A percentile compares a stretch with the other conserved stretches of the same genome.
phyloP scores from a whole-genome alignment of 2,888 invertebrate genomes.

The Platypus cylindrus region DNA sequence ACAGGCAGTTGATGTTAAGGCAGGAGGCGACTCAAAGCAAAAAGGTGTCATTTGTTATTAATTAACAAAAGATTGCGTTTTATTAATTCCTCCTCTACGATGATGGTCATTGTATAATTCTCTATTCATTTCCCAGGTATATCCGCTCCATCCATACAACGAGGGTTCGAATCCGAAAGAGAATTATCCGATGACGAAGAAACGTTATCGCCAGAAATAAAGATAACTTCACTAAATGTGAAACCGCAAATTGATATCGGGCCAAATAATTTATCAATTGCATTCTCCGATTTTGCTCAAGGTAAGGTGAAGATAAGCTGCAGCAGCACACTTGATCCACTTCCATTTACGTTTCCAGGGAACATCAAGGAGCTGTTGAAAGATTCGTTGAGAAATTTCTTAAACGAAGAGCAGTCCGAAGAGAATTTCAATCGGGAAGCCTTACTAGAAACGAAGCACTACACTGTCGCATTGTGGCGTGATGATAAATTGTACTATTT shows the following conservation, averaged over 20 bases:
- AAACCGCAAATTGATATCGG: slow-evolving; percentile 29
- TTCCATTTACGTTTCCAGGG: slow-evolving; percentile 11
- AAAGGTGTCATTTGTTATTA: no score
- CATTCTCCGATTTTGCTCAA: slow-evolving; percentile 17
- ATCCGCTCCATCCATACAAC: no score
- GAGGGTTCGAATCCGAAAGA: no score
- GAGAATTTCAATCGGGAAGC: slow-evolving; percentile 18
- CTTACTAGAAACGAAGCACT: slow-evolving; percentile 24
- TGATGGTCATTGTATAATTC: no score
- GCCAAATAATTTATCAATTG: slow-evolving; percentile 25
- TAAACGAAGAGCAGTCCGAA: slow-evolving; percentile 14
- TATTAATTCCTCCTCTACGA: no score
- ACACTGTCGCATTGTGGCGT: slow-evolving; percentile 29
- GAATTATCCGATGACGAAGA: slow-evolving; percentile 16
- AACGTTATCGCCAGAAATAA: slow-evolving; percentile 11
- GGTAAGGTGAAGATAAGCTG: slow-evolving; percentile 17
- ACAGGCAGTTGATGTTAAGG: slow-evolving; percentile 7
- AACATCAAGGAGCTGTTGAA: slow-evolving; percentile 18
- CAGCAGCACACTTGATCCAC: not conserved
- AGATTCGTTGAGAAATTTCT: slow-evolving; percentile 16
- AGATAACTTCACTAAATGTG: slow-evolving; percentile 26
- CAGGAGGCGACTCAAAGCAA: slow-evolving; percentile 17
- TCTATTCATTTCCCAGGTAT: no score
- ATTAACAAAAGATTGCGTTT: no score
- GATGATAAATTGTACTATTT: slow-evolving; percentile 26